These are phyloP conservation scores for Drosophila setosimentum DNA, from an alignment of 2,888 invertebrate genomes.

Conservation along the genomic window DNA sequence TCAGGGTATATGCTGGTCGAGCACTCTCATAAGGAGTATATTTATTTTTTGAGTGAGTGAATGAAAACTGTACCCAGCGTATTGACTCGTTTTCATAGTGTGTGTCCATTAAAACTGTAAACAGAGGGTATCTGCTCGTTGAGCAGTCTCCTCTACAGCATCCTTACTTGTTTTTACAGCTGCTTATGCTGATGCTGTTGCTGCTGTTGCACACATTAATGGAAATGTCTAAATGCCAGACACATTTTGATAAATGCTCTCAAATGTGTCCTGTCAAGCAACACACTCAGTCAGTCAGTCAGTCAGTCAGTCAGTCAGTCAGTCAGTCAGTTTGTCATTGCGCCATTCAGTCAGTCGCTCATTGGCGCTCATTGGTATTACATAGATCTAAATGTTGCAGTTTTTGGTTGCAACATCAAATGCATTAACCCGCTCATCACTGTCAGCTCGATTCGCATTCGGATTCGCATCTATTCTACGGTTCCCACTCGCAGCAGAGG, in stretches of 20 bases:
- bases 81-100: no score
- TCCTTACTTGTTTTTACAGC: not conserved
- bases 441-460: constrained; percentile 69
- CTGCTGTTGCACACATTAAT: constrained; percentile 46
- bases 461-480: constrained; percentile 58
- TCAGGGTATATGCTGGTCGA: not conserved
- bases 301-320: not conserved
- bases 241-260: constrained; percentile 81
- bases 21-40: no score
- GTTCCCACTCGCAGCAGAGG: constrained; percentile 20
- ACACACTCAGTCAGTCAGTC: constrained; percentile 10
- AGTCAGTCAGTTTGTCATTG: constrained; percentile 14
- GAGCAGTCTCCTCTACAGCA: not conserved
- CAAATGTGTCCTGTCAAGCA: constrained; percentile 58
- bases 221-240: constrained; percentile 72
- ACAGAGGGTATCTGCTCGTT: not conserved
- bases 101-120: no score
- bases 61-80: not conserved
- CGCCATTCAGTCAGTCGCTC: not conserved
- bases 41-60: no score
- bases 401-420: constrained; percentile 67
- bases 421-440: constrained; percentile 77
- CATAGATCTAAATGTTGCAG: constrained; percentile 44
- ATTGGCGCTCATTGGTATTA: constrained; percentile 12
- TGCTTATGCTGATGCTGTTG: not conserved